Evolutionary conservation across 2,113 vertebrate species (phyloP).

Genomic region (Motacilla tschutschensis): DNA sequence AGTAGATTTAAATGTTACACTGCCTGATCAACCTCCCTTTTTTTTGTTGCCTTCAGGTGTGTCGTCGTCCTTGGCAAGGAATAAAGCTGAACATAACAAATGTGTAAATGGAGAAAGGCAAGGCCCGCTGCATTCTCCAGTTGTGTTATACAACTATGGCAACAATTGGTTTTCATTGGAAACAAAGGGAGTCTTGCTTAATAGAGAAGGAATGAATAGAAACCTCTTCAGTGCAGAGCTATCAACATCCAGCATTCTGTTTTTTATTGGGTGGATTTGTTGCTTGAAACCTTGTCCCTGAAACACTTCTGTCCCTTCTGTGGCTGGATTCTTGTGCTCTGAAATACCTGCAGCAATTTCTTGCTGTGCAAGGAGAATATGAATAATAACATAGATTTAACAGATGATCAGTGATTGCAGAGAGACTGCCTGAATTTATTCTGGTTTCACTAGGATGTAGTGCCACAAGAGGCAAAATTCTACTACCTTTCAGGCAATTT

Average conservation of each 20-base stretch:
- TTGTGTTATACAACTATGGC: not conserved
- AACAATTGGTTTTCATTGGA: not conserved
- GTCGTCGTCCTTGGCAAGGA: not conserved
- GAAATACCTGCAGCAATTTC: not conserved
- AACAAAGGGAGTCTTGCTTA: not conserved
- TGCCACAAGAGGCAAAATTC: not conserved
- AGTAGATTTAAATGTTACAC: not conserved
- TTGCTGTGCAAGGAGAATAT: not conserved
- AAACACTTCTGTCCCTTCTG: not conserved
- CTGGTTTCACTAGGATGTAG: not conserved
- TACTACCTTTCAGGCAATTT: not conserved
- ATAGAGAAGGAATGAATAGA: not conserved
- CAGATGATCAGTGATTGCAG: not conserved
- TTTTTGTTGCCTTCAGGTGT: not conserved
- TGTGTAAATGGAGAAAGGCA: not conserved
- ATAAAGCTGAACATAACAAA: not conserved
- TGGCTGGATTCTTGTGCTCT: not conserved
- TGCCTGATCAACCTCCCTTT: not conserved
- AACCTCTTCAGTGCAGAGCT: not conserved
- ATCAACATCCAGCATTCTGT: not conserved
- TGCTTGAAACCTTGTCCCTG: not conserved
- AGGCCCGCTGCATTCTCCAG: not conserved
- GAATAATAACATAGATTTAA: not conserved
- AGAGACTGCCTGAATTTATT: not conserved
- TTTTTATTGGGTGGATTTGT: not conserved